Evolutionary conservation across 2,888 invertebrate species (phyloP), one percentile per base, ranked within the genome.

Genomic region (Anorthoa munda): DNA sequence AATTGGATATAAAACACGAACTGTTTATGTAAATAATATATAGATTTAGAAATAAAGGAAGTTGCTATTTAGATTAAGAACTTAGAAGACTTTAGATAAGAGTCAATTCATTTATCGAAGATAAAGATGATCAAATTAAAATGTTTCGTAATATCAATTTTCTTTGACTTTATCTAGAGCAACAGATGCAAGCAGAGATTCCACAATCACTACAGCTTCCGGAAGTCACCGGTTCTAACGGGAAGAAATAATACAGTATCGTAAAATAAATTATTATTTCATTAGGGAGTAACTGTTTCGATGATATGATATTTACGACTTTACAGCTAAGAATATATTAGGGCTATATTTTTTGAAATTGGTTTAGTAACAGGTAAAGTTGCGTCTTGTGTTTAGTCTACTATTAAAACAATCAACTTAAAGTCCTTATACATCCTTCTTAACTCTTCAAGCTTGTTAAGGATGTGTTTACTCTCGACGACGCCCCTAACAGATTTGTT

Each of bases 401-500:
- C 58, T 18, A 55, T 45, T 18, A 61, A 55, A 46, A 50, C 15
- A 56, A 67, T 66, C 23, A 46, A 45, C 7, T 66, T 56, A 39
- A 69, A 77, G 15, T 76, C 56, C 73, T 75, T 79, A 78, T 79
- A 77, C 75, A 83, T 83, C 77, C 75, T 85, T 85, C 83, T 81
- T 82, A 85, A 83, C 79, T 84, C 81, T 80, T 79, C 77, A 82
- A 86, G 75, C 85, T 86, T 86, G 86, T 89, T 87, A 90, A 88
- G 82, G 85, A 89, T 81, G 55, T 90, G 90, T 91, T 91, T 90
- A 92, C 93, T 90, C 91, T 91, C 85, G 64, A 85, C 75, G 79
- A 89, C 88, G 89, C 90, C 91, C 91, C 88, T 82, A 92, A 91
- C 90, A 91, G 91, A 94, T 94, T 93, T 93, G 92, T 93, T 93